A percentile compares a stretch with the other conserved stretches of the same genome.
Conservation (phyloP, 1,140 invertebrate species). For the Pollicipes pollicipes region DNA sequence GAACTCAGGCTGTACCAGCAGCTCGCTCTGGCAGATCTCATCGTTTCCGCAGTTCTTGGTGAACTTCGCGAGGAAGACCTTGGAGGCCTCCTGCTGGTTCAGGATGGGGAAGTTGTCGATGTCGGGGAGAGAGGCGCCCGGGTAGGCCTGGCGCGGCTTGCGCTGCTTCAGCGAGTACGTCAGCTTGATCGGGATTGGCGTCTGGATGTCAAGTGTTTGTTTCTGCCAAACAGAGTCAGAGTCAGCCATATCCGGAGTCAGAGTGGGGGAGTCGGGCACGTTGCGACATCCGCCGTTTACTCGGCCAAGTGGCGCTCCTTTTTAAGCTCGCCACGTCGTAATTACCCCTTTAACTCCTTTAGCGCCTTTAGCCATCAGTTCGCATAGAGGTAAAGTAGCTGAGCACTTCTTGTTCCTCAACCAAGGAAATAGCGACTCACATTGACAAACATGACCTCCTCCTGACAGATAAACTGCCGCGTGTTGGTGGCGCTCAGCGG, state of each 20-base stretch:
- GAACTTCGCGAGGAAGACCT: slow-evolving; percentile 66
- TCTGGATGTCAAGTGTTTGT: slow-evolving; percentile 23
- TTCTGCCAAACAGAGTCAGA: too few relatives aligned
- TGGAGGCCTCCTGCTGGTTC: slow-evolving; percentile 65
- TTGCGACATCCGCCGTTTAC: too few relatives aligned
- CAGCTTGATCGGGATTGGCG: slow-evolving; percentile 44
- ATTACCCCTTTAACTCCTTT: too few relatives aligned
- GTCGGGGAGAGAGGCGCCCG: slow-evolving; percentile 40
- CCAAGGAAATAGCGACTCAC: slow-evolving; percentile 14
- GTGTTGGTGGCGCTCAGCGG: slow-evolving; percentile 42
- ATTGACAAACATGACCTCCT: slow-evolving; percentile 31
- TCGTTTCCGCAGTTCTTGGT: slow-evolving; percentile 82
- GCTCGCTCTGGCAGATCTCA: slow-evolving; percentile 69
- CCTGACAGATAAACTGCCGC: slow-evolving; percentile 63
- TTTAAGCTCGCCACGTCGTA: too few relatives aligned
- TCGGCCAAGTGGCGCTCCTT: too few relatives aligned
- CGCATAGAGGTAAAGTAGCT: too few relatives aligned
- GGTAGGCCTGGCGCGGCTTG: slow-evolving; percentile 29
- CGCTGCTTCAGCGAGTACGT: slow-evolving; percentile 61
- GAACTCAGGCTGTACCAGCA: slow-evolving; percentile 41
- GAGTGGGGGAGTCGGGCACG: too few relatives aligned
- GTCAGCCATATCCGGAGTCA: too few relatives aligned
- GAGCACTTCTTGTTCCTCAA: too few relatives aligned
- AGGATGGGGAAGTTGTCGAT: slow-evolving; percentile 68
- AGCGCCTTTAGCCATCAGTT: too few relatives aligned